phyloP scores from a whole-genome alignment of 2,113 vertebrate genomes.

The Dryoscopus gambensis region DNA sequence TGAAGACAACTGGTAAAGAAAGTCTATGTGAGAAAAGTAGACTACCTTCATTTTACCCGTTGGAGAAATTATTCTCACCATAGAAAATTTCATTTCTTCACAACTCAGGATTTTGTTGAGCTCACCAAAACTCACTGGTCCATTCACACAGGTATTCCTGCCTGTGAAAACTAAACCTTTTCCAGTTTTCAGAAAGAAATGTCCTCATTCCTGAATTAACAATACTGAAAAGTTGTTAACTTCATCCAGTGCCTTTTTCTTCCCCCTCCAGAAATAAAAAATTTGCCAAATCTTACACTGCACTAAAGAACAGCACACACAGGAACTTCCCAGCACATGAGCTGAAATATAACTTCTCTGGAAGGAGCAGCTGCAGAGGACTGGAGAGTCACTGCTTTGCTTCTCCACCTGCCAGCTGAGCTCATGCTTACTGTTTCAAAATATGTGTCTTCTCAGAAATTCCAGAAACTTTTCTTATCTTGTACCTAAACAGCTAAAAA shows the following conservation, averaged over 20 bases:
- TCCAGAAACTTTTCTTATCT: background rate
- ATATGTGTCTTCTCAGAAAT: rapidly evolving
- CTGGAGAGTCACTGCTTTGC: rapidly evolving
- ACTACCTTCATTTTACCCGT: background rate
- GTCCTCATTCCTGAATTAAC: background rate
- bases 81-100: background rate
- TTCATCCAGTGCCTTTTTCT: background rate
- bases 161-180: background rate
- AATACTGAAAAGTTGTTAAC: background rate
- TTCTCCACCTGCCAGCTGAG: background rate
- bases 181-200: background rate
- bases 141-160: background rate
- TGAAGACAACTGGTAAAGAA: background rate
- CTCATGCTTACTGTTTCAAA: background rate
- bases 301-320: background rate
- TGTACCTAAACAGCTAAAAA: no score
- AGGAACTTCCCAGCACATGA: background rate
- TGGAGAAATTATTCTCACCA: background rate
- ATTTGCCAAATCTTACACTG: rapidly evolving
- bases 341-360: rapidly evolving
- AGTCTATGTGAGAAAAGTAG: rapidly evolving
- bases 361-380: background rate
- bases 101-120: background rate
- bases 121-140: background rate
- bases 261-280: background rate